Percentiles rank a stretch among this genome's conserved stretches.
Evolutionary conservation across 2,797 vertebrate species (phyloP).

Genomic region (Phoebastria nigripes): DNA sequence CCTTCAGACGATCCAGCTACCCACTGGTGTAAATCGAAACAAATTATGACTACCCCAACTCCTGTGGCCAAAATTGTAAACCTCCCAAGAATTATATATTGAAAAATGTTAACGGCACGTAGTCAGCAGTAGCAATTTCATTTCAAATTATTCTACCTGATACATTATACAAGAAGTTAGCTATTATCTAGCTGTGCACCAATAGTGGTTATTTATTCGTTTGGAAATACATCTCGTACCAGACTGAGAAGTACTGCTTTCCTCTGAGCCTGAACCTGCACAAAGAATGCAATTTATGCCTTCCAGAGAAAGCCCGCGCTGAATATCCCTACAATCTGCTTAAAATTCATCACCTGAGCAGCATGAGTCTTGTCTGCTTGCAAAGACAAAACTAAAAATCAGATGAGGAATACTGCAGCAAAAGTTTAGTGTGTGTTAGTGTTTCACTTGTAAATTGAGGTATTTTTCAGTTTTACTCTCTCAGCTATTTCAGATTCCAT

Average conservation of each 20-base stretch:
- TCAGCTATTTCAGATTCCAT: neutral
- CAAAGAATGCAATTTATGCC: neutral
- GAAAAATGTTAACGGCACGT: neutral
- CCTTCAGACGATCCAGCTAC: neutral
- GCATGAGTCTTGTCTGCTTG: neutral
- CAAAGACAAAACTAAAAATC: neutral
- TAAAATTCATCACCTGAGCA: neutral
- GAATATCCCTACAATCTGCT: neutral
- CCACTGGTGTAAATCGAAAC: neutral
- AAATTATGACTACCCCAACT: neutral
- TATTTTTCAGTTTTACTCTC: neutral
- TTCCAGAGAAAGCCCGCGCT: neutral
- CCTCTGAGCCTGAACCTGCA: constrained; percentile 20
- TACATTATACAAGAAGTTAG: constrained; percentile 11
- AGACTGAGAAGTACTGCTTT: constrained; percentile 16
- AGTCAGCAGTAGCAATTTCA: constrained; percentile 25
- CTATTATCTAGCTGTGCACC: neutral
- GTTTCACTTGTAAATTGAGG: neutral
- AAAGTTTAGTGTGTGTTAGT: neutral
- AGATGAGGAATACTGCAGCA: neutral
- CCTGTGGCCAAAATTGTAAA: neutral
- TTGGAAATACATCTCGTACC: constrained; percentile 32
- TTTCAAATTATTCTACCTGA: constrained; percentile 43
- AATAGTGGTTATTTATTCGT: constrained; percentile 50
- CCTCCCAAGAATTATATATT: neutral